Conservation (phyloP, 2,797 vertebrate genomes). For the Enoplosus armatus region DNA sequence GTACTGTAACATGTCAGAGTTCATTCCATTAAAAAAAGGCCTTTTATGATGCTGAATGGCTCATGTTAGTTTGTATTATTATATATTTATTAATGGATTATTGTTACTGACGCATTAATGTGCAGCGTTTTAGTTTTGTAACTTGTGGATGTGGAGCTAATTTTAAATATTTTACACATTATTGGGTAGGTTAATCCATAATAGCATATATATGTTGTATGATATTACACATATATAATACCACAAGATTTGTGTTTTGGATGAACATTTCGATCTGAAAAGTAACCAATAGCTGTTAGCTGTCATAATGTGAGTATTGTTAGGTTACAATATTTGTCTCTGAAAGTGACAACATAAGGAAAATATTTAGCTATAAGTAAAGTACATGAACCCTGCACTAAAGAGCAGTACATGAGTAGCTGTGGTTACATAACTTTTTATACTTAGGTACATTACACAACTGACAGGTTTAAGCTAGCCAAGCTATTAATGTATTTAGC, state of each 20-base stretch:
- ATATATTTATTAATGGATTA: background rate
- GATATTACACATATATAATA: background rate
- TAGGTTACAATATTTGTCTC: too few species aligned
- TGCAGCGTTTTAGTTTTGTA: background rate
- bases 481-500: slow-evolving; percentile 1
- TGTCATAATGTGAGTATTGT: background rate
- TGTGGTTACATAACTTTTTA: background rate
- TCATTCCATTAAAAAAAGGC: background rate
- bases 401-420: background rate
- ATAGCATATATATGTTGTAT: background rate
- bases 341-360: background rate
- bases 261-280: background rate
- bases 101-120: background rate
- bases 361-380: background rate
- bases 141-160: too few species aligned
- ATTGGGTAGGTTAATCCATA: background rate
- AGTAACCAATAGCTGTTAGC: background rate
- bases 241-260: background rate
- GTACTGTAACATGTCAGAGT: background rate
- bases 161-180: background rate
- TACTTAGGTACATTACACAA: background rate
- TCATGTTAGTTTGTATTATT: background rate
- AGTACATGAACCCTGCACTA: background rate
- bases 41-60: background rate
- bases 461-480: background rate